Conservation (phyloP, 2,113 vertebrate genomes). For the Nipponia nippon region DNA sequence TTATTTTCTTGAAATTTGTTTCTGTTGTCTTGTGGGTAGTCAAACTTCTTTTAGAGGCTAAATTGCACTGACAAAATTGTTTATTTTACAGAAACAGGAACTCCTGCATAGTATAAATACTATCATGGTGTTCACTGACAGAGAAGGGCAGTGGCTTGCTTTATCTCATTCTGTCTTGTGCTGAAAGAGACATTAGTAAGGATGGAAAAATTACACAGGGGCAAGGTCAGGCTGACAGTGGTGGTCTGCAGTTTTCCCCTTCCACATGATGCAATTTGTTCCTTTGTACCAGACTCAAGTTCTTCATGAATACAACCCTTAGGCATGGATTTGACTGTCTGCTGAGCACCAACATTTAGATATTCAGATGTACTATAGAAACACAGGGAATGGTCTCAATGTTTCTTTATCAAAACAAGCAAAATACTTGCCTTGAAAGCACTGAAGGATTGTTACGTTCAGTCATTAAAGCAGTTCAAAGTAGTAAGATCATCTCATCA, state of each 20-base stretch:
- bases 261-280: conserved; percentile 24
- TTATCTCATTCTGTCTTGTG: conserved; percentile 7
- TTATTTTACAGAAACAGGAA: conserved; percentile 1
- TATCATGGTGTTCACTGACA: not conserved
- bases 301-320: not conserved
- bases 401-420: not conserved
- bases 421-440: conserved; percentile 4
- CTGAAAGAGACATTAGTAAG: conserved; percentile 58
- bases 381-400: not conserved
- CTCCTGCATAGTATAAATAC: not conserved
- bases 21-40: not conserved
- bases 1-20: not conserved
- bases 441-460: not conserved
- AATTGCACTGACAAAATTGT: not conserved
- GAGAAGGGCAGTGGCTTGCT: conserved; percentile 31
- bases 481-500: not conserved
- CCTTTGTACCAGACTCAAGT: conserved; percentile 9
- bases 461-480: not conserved
- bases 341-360: not conserved
- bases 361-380: not conserved
- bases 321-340: not conserved
- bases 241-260: conserved; percentile 10
- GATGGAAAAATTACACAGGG: conserved; percentile 30
- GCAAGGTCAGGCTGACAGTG: conserved; percentile 31
- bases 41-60: not conserved